Base-by-base conservation (phyloP, 1,140 invertebrate species). In the Papilio machaon region DNA sequence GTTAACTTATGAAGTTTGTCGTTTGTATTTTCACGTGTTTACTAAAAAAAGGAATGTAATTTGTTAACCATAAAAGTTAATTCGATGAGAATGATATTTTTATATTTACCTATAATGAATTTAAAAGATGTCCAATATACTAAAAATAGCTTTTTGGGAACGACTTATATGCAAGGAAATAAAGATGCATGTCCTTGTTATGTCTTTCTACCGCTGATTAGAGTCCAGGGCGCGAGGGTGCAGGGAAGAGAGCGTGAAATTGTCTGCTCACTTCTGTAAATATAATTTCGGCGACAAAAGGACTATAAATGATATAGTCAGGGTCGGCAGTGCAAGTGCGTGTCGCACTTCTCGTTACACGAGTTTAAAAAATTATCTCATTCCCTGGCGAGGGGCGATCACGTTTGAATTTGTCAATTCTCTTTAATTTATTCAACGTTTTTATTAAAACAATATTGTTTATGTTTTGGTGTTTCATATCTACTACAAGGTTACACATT, bases 181-280 rank as follows among this genome's bases (percentile, higher is more conserved):
- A 60, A 23, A 9, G 9, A 8, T 13, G 76, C 67, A 82, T 86
- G 83, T 93, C 91, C 89, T 90, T 73, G 77, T 79, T 85, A 86
- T 47, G 49, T 81, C 87, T 70, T 83, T 85, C 77, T 80, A 84
- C 75, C 78, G 87, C 88, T 94, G 92, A 94, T 94, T 93, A 94
- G 90, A 93, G 92, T 93, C 90, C 91, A 89, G 80, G 81, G 84
- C 58, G 82, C 82, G 82, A 85, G 91, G 90, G 91, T 84, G 87
- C 85, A 86, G 87, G 91, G 93, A 92, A 93, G 92, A 93, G 91
- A 94, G 86, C 93, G 92, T 94, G 93, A 94, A 94, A 94, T 94
- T 94, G 92, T 94, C 93, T 94, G 91, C 92, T 94, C 93, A 94
- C 93, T 94, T 94, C 91, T 94, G 92, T 93, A 94, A 94, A 94